A percentile compares a stretch with the other conserved stretches of the same genome.
These are phyloP conservation scores for Resseliella maxima DNA, from an alignment of 2,888 invertebrate genomes.

Conservation along the genomic window DNA sequence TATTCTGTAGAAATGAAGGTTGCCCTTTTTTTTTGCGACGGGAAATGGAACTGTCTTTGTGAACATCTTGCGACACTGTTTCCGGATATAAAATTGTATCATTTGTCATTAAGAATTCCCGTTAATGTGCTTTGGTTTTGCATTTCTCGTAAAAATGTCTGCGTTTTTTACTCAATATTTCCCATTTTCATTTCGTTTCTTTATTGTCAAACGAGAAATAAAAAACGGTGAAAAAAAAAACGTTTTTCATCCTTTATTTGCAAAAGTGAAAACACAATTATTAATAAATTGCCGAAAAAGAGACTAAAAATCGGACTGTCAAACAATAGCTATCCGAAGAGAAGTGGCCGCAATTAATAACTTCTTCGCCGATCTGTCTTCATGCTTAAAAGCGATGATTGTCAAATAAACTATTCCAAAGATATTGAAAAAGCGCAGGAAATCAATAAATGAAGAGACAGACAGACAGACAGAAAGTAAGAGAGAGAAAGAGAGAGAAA, in stretches of 20 bases:
- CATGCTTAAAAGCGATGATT: conserved; percentile 25
- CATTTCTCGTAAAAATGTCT: conserved; percentile 8
- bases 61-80: background rate
- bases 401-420: background rate
- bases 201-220: background rate
- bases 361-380: conserved; percentile 34
- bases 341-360: conserved; percentile 35
- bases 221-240: background rate
- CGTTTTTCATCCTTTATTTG: background rate
- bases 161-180: background rate
- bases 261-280: background rate
- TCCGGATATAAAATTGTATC: conserved; percentile 26
- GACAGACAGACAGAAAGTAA: too few species aligned
- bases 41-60: background rate
- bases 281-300: background rate
- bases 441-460: too few species aligned
- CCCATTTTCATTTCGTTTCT: background rate
- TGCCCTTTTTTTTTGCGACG: background rate
- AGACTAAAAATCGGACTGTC: background rate
- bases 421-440: background rate
- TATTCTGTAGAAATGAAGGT: background rate
- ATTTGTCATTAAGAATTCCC: background rate
- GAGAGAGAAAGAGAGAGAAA: too few species aligned
- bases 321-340: background rate
- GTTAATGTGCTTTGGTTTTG: background rate